These are phyloP conservation scores for Amiota mariae DNA, from an alignment of 2,888 invertebrate species.

Conservation along the genomic window DNA sequence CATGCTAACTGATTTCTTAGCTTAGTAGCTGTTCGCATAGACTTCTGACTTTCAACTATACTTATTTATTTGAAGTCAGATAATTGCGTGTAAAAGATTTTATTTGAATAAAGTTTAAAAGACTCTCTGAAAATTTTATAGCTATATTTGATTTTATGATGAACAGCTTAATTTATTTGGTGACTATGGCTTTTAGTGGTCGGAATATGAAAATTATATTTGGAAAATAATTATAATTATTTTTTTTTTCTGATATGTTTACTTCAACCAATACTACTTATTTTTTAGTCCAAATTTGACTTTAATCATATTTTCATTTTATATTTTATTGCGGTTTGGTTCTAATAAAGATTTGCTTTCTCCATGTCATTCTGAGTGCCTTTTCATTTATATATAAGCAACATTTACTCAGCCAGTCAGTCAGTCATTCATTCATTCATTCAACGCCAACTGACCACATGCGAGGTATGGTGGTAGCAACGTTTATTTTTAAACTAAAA, in stretches of 20 bases:
- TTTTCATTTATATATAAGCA: slow-evolving; percentile 13
- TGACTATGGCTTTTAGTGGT: no score
- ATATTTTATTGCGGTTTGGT: slow-evolving; percentile 14
- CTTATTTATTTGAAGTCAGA: no score
- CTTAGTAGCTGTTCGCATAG: no score
- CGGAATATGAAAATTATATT: no score
- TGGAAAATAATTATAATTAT: no score
- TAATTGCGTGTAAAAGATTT: no score
- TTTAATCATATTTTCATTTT: slow-evolving; percentile 24
- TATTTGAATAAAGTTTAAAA: no score
- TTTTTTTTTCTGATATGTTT: not conserved
- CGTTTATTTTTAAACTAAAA: not conserved
- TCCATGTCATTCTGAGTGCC: not conserved
- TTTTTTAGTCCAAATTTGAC: not conserved
- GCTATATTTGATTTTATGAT: no score
- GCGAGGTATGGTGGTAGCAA: not conserved
- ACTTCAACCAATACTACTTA: not conserved
- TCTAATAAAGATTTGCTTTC: slow-evolving; percentile 19
- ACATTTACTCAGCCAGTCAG: not conserved
- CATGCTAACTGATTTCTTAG: no score
- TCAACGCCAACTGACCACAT: not conserved
- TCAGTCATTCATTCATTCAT: not conserved
- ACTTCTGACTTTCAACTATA: no score
- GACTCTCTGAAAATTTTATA: no score
- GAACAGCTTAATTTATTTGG: no score